These are phyloP conservation scores for Chloroclysta siterata DNA, from an alignment of 2,888 invertebrate genomes.

Conservation along the genomic window DNA sequence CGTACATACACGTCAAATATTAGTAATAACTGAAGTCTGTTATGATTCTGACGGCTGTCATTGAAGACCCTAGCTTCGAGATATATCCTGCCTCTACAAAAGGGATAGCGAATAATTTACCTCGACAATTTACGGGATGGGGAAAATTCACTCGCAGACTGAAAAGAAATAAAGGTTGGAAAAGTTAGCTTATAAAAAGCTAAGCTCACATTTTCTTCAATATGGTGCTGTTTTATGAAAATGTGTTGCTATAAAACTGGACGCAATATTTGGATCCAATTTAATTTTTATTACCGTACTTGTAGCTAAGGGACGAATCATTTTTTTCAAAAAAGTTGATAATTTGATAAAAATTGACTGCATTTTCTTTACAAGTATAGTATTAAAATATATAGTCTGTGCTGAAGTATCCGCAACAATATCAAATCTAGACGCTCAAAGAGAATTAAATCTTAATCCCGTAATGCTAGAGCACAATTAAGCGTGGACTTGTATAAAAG, in stretches of 20 bases:
- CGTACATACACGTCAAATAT: too few species aligned
- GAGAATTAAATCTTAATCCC: constrained; percentile 34
- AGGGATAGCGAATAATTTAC: constrained; percentile 7
- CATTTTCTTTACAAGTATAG: too few species aligned
- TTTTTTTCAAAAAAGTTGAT: too few species aligned
- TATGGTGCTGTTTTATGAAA: constrained; percentile 2
- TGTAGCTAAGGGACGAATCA: too few species aligned
- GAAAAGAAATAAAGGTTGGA: constrained; percentile 1
- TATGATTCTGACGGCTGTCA: not conserved
- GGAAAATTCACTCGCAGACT: constrained; percentile 6
- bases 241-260: not conserved
- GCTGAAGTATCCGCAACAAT: not conserved
- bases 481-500: constrained; percentile 40
- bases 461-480: constrained; percentile 29
- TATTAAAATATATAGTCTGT: too few species aligned
- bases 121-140: constrained; percentile 6
- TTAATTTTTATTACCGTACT: too few species aligned
- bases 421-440: constrained; percentile 21
- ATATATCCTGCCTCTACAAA: not conserved
- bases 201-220: constrained; percentile 2
- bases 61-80: too few species aligned
- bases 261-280: not conserved
- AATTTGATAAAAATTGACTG: too few species aligned
- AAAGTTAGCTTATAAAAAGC: constrained; percentile 5
- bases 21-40: not conserved